A percentile compares a stretch with the other conserved stretches of the same genome.
Evolutionary conservation across 2,113 vertebrate genomes (phyloP).

Genomic region (Felis catus): F.catus_Fca126_mat1.0 CM031419.1:122171001-122171500

Average conservation of each 20-base stretch:
- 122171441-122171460: not conserved
- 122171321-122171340: no score
- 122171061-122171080: not conserved
- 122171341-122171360: not conserved
- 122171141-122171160: no score
- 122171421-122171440: not conserved
- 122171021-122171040: not conserved
- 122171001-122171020: not conserved
- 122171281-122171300: no score
- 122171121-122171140: no score
- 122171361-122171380: not conserved
- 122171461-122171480: not conserved
- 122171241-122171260: no score
- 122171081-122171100: not conserved
- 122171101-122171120: not conserved
- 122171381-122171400: not conserved
- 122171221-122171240: no score
- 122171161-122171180: no score
- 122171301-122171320: no score
- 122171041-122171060: not conserved
- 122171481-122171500: not conserved
- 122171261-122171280: no score
- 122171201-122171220: no score
- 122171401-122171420: not conserved
- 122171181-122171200: no score